Percentiles rank a stretch among this genome's conserved stretches.
phyloP scores from a whole-genome alignment of 2,113 vertebrate species.

The Strix aluco region DNA sequence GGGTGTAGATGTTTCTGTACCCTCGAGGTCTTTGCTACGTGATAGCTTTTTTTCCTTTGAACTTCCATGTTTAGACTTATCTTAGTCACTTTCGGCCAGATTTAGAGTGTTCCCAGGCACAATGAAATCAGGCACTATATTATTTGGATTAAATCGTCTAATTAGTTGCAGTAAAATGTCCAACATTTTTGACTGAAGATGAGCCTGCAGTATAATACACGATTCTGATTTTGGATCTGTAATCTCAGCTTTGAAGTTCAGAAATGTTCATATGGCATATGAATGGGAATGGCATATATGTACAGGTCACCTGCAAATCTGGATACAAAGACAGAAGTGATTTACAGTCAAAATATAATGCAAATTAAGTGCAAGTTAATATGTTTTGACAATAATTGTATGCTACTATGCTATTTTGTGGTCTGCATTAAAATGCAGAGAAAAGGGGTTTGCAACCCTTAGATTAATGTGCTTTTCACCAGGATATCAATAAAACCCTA shows the following conservation, averaged over 20 bases:
- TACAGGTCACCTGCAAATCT: background rate
- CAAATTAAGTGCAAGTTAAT: background rate
- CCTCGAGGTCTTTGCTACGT: background rate
- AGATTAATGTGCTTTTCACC: constrained; percentile 4
- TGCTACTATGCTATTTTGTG: background rate
- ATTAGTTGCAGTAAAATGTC: background rate
- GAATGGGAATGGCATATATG: background rate
- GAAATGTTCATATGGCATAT: background rate
- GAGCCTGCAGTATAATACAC: background rate
- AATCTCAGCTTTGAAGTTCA: background rate
- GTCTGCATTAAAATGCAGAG: background rate
- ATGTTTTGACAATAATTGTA: background rate
- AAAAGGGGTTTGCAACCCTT: background rate
- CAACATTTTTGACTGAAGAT: background rate
- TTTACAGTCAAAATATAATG: background rate
- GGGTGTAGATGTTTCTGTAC: background rate
- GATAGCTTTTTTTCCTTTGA: background rate
- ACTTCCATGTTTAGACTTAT: background rate
- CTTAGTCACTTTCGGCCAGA: background rate
- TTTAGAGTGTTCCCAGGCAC: background rate
- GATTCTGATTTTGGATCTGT: background rate
- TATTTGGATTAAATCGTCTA: background rate
- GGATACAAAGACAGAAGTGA: background rate
- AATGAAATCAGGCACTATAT: background rate
- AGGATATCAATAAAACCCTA: constrained; percentile 58